Conservation (phyloP, 2,888 invertebrate genomes). For the Mythimna albipuncta region DNA sequence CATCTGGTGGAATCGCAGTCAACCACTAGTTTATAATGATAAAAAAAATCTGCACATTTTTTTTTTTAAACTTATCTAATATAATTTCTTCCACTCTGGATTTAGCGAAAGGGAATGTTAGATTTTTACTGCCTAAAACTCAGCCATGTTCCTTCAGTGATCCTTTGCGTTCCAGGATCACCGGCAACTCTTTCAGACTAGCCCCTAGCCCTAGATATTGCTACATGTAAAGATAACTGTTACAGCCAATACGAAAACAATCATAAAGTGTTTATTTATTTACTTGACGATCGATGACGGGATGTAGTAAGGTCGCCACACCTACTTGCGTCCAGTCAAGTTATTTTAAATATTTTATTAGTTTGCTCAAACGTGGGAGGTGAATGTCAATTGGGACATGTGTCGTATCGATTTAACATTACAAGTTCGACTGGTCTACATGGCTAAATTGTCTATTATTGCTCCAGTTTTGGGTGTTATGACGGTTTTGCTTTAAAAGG, state of each 20-base stretch:
- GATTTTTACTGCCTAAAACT: too few relatives aligned
- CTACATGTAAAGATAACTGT: conserved; percentile 7
- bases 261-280: conserved; percentile 50
- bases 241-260: conserved; percentile 11
- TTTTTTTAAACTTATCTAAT: too few relatives aligned
- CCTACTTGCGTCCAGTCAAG: conserved; percentile 51
- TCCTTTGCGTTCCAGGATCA: too few relatives aligned
- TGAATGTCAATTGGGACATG: conserved; percentile 59
- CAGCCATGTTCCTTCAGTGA: too few relatives aligned
- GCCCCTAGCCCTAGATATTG: too few relatives aligned
- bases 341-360: conserved; percentile 66
- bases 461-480: conserved; percentile 40
- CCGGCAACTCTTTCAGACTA: too few relatives aligned
- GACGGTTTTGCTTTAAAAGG: conserved; percentile 22
- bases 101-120: too few relatives aligned
- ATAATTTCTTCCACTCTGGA: too few relatives aligned
- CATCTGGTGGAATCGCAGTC: too few relatives aligned
- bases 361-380: conserved; percentile 53
- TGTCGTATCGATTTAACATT: conserved; percentile 59
- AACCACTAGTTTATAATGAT: too few relatives aligned
- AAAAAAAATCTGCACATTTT: too few relatives aligned
- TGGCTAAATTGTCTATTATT: conserved; percentile 47
- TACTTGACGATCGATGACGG: conserved; percentile 53
- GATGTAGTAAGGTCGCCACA: conserved; percentile 50
- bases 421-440: conserved; percentile 39